Percentiles rank a stretch among this genome's conserved stretches.
Evolutionary conservation across 2,888 invertebrate genomes (phyloP).

Genomic region (Morinoia aosen): DNA sequence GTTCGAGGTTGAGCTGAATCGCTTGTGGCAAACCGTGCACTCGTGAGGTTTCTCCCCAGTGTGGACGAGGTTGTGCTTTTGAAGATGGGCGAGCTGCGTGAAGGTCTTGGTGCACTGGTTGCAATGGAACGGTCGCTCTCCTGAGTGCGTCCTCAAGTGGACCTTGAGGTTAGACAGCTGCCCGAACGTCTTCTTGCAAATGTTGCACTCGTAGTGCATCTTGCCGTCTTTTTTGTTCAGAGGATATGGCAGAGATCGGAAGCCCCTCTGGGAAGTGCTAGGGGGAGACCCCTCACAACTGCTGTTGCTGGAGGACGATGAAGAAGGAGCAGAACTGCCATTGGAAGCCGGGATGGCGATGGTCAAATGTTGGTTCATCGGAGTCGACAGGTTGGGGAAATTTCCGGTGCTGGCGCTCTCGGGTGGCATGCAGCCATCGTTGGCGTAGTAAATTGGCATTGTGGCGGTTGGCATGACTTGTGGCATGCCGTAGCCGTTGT

Average conservation of each 20-base stretch:
- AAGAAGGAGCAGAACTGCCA: constrained; percentile 63
- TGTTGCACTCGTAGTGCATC: constrained; percentile 99
- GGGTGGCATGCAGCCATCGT: constrained; percentile 47
- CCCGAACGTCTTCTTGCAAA: constrained; percentile 98
- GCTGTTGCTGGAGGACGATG: constrained; percentile 55
- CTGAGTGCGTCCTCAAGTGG: constrained; percentile 96
- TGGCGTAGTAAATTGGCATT: constrained; percentile 49
- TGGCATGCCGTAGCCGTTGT: constrained; percentile 26
- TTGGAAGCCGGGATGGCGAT: constrained; percentile 63
- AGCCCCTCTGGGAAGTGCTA: constrained; percentile 77
- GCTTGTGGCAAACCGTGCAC: constrained; percentile 97
- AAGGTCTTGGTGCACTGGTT: constrained; percentile 97
- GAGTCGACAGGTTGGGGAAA: constrained; percentile 57
- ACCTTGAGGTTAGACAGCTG: constrained; percentile 98
- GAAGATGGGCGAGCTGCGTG: constrained; percentile 96
- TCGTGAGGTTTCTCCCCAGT: constrained; percentile 95
- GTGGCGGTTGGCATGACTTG: constrained; percentile 47
- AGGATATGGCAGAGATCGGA: constrained; percentile 94
- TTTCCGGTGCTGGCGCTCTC: constrained; percentile 38
- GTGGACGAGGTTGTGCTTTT: constrained; percentile 98
- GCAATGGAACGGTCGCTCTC: constrained; percentile 98
- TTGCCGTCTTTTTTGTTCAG: constrained; percentile 98
- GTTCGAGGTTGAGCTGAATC: constrained; percentile 98
- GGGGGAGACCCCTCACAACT: constrained; percentile 65
- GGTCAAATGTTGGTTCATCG: constrained; percentile 65